phyloP scores from a whole-genome alignment of 2,888 invertebrate species.

The Eumacrocentrus americanus region DNA sequence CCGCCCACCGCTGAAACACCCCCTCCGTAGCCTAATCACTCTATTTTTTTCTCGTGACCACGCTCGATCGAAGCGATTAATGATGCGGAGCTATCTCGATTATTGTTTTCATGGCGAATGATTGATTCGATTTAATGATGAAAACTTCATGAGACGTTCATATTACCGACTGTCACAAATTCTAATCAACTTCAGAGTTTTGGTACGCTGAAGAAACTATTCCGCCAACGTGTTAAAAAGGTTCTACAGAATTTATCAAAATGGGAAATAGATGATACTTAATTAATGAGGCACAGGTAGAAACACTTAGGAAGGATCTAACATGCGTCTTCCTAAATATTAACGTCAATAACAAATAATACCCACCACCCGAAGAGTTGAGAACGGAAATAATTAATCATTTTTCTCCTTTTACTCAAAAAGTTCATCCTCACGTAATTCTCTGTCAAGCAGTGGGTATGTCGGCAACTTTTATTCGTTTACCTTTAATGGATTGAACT shows the following conservation, averaged over 20 bases:
- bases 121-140: too few relatives aligned
- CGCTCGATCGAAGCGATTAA: conserved; percentile 18
- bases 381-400: not conserved
- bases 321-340: conserved; percentile 50
- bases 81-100: not conserved
- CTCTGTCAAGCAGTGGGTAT: conserved; percentile 36
- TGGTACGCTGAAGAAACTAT: too few relatives aligned
- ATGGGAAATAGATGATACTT: not conserved
- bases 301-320: conserved; percentile 39
- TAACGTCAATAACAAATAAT: conserved; percentile 42
- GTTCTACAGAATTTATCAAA: not conserved
- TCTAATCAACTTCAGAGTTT: too few relatives aligned
- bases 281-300: too few relatives aligned
- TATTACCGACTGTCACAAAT: too few relatives aligned
- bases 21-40: conserved; percentile 39
- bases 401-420: not conserved
- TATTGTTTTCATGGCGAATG: too few relatives aligned
- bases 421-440: not conserved
- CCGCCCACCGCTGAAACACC: conserved; percentile 57
- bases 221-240: too few relatives aligned
- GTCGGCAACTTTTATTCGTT: conserved; percentile 7
- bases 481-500: not conserved
- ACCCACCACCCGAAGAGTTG: conserved; percentile 40
- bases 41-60: conserved; percentile 14
- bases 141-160: too few relatives aligned